Conservation (phyloP, 2,888 invertebrate species). For the Leucoma salicis region DNA sequence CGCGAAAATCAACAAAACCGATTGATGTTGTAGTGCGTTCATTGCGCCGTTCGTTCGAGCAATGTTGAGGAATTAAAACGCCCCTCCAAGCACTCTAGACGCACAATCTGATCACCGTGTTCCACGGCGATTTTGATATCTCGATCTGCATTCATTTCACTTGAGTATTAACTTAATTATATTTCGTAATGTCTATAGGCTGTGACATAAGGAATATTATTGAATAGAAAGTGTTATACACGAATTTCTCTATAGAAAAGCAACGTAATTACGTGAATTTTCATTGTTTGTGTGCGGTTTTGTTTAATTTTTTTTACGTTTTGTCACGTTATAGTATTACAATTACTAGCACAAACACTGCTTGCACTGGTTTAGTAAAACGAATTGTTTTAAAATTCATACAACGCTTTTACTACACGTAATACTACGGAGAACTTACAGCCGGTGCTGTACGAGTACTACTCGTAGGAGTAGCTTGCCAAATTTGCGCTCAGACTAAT, state of each 20-base stretch:
- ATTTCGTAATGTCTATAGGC: conserved; percentile 2
- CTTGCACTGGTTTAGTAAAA: too few relatives aligned
- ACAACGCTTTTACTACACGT: too few relatives aligned
- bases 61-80: conserved; percentile 37
- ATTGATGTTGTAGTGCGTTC: conserved; percentile 48
- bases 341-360: too few relatives aligned
- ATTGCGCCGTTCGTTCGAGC: conserved; percentile 55
- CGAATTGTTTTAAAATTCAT: too few relatives aligned
- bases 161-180: conserved; percentile 14
- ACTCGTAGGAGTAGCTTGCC: too few relatives aligned
- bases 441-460: too few relatives aligned
- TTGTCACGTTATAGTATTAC: too few relatives aligned
- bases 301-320: neutral
- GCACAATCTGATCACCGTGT: conserved; percentile 21
- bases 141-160: conserved; percentile 25
- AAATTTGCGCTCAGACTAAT: too few relatives aligned
- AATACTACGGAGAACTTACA: too few relatives aligned
- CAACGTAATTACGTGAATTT: conserved; percentile 24
- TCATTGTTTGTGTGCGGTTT: too few relatives aligned
- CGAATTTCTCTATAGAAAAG: neutral
- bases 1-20: conserved; percentile 33
- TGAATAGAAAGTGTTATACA: neutral
- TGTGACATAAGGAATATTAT: neutral
- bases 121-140: conserved; percentile 6
- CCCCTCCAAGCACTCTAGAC: conserved; percentile 37